phyloP scores from a whole-genome alignment of 2,888 invertebrate species.

The Pandemis heparana region DNA sequence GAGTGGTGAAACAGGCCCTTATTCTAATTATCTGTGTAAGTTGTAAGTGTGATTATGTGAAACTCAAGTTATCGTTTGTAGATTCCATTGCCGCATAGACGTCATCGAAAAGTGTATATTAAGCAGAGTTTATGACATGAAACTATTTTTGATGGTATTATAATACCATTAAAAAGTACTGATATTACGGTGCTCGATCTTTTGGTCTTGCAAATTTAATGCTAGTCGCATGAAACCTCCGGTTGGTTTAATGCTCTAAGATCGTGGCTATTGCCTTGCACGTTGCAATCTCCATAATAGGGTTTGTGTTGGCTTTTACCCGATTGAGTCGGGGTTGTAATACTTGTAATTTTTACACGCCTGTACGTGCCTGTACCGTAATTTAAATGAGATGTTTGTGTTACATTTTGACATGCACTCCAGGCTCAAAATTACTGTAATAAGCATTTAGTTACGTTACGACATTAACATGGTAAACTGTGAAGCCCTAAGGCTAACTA shows the following conservation, averaged over 20 bases:
- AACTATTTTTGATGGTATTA: too few species aligned
- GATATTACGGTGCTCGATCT: too few species aligned
- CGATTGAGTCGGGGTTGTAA: slow-evolving; percentile 38
- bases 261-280: slow-evolving; percentile 45
- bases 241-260: background rate
- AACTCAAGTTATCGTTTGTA: too few species aligned
- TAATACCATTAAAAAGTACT: too few species aligned
- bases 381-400: background rate
- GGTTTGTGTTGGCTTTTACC: slow-evolving; percentile 44
- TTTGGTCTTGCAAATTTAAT: background rate
- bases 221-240: background rate
- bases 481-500: background rate
- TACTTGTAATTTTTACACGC: slow-evolving; percentile 36
- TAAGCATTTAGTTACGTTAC: background rate
- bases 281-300: slow-evolving; percentile 61
- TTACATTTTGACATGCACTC: background rate
- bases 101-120: too few species aligned
- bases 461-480: background rate
- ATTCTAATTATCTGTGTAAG: too few species aligned
- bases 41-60: too few species aligned
- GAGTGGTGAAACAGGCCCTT: too few species aligned
- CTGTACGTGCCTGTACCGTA: background rate
- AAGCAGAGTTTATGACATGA: too few species aligned
- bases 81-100: too few species aligned
- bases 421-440: background rate